A percentile compares a stretch with the other conserved stretches of the same genome.
These are phyloP conservation scores for Tragopan temminckii DNA, from an alignment of 2,797 vertebrate species.

Conservation along the genomic window DNA sequence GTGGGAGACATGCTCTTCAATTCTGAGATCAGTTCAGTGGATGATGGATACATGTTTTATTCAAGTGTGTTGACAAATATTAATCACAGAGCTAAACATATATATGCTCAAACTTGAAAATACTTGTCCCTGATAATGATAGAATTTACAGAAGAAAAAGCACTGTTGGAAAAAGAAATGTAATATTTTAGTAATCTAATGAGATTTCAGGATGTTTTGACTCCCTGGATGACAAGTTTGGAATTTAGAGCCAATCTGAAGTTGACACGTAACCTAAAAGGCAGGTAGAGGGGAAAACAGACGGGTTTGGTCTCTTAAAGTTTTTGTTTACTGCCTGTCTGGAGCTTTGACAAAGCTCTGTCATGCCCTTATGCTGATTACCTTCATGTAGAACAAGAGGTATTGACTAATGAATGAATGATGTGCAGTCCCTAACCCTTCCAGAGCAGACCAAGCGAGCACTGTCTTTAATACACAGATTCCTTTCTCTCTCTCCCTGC, in stretches of 20 bases:
- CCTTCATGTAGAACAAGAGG: conserved; percentile 96
- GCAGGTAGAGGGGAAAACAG: conserved; percentile 70
- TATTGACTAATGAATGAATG: conserved; percentile 95
- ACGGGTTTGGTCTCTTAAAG: conserved; percentile 62
- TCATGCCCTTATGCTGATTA: conserved; percentile 92
- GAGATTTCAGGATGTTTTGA: not conserved
- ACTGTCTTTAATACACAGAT: conserved; percentile 76
- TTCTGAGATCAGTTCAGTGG: conserved; percentile 55
- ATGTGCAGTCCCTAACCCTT: conserved; percentile 83
- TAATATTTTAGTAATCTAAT: not conserved
- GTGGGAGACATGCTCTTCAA: not conserved
- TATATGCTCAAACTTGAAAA: conserved; percentile 25
- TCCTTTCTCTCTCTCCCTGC: conserved; percentile 57
- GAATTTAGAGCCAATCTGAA: conserved; percentile 53
- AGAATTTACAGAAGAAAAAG: not conserved
- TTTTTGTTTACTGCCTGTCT: conserved; percentile 84
- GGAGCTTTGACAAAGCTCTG: conserved; percentile 90
- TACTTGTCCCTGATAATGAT: conserved; percentile 16
- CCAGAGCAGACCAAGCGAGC: conserved; percentile 72
- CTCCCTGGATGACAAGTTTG: conserved; percentile 2
- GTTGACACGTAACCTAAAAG: conserved; percentile 51
- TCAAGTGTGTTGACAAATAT: conserved; percentile 45
- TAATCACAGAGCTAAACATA: conserved; percentile 27
- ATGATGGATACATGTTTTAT: conserved; percentile 40
- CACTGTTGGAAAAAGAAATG: not conserved